Evolutionary conservation across 2,888 invertebrate species (phyloP).

Genomic region (Steromphala cineraria): DNA sequence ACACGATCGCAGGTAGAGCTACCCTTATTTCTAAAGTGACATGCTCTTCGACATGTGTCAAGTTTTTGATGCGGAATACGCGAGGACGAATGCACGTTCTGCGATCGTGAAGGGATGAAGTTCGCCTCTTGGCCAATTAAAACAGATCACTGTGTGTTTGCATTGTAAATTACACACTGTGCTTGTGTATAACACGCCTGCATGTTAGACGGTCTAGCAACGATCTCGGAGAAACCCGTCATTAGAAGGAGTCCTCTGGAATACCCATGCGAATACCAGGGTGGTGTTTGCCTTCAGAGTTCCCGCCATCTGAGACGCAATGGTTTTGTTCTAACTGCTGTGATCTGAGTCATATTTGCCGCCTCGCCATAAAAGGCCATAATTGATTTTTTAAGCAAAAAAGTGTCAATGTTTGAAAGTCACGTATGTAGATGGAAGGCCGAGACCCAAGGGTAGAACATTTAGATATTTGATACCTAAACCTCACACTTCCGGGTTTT

Average conservation of each 20-base stretch:
- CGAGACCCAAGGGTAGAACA: too few relatives aligned
- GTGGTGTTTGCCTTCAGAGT: background rate
- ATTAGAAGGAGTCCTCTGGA: background rate
- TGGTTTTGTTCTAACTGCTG: background rate
- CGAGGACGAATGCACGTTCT: background rate
- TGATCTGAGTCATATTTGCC: conserved; percentile 9
- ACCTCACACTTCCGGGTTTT: too few relatives aligned
- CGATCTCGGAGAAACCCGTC: background rate
- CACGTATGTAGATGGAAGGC: background rate
- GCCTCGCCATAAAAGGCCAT: background rate
- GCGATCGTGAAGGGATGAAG: background rate
- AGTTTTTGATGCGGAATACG: background rate
- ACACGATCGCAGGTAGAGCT: background rate
- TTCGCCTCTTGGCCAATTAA: background rate
- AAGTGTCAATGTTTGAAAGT: background rate
- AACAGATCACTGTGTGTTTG: background rate
- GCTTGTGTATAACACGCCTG: background rate
- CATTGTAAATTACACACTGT: conserved; percentile 2
- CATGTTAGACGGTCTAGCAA: background rate
- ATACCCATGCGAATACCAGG: conserved; percentile 11
- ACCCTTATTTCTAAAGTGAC: background rate
- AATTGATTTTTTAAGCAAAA: background rate
- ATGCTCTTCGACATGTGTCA: conserved; percentile 3
- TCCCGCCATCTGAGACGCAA: background rate
- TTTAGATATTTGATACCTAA: too few relatives aligned